A percentile compares a stretch with the other conserved stretches of the same genome.
Conservation (phyloP, 2,888 invertebrate species). For the Pedicia rivosa region DNA sequence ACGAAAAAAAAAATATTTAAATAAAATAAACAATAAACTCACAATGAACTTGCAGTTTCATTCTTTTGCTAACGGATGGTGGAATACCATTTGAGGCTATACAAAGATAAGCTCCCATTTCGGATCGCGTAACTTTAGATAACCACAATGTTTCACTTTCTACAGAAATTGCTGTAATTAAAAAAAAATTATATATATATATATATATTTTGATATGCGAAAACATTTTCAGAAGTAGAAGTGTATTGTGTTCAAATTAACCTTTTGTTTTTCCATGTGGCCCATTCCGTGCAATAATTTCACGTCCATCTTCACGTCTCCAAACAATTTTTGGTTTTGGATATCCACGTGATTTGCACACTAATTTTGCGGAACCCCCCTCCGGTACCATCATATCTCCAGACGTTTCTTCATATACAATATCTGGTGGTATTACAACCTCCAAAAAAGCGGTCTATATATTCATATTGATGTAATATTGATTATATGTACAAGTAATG, state of each 20-base stretch:
- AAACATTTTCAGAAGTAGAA: background rate
- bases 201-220: constrained; percentile 4
- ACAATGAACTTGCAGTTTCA: constrained; percentile 86
- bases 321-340: constrained; percentile 74
- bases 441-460: constrained; percentile 70
- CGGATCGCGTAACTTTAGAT: constrained; percentile 74
- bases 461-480: background rate
- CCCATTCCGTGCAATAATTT: constrained; percentile 61
- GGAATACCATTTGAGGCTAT: constrained; percentile 80
- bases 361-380: constrained; percentile 72
- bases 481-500: background rate
- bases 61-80: constrained; percentile 75
- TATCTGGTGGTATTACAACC: constrained; percentile 84
- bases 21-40: constrained; percentile 34
- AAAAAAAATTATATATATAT: constrained; percentile 3
- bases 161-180: constrained; percentile 42
- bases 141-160: constrained; percentile 68
- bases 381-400: constrained; percentile 93
- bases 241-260: constrained; percentile 17
- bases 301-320: constrained; percentile 73
- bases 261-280: constrained; percentile 60
- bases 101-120: constrained; percentile 80
- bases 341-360: constrained; percentile 72
- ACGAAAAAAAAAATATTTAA: background rate
- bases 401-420: constrained; percentile 76